phyloP scores from a whole-genome alignment of 2,888 invertebrate genomes.

The Volucella bombylans region DNA sequence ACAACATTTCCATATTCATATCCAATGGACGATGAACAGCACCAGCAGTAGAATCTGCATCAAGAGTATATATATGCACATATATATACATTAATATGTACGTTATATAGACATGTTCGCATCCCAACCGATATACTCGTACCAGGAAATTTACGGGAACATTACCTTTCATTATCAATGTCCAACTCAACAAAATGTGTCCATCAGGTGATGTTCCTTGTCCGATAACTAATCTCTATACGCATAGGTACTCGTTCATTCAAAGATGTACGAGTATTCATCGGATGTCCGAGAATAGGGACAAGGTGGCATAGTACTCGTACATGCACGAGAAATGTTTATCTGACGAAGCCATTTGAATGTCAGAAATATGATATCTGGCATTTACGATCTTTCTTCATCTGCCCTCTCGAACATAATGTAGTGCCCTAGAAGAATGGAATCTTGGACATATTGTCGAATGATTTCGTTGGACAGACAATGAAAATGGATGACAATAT shows the following conservation, averaged over 20 bases:
- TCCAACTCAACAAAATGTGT: slow-evolving; percentile 49
- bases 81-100: too few species aligned
- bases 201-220: slow-evolving; percentile 48
- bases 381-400: slow-evolving; percentile 15
- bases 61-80: slow-evolving; percentile 10
- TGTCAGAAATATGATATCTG: slow-evolving; percentile 17
- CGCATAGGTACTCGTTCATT: slow-evolving; percentile 11
- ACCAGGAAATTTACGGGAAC: slow-evolving; percentile 44
- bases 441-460: slow-evolving; percentile 8
- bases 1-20: slow-evolving; percentile 67
- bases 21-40: slow-evolving; percentile 31
- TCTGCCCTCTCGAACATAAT: background rate
- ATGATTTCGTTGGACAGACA: background rate
- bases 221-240: slow-evolving; percentile 29
- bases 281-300: background rate
- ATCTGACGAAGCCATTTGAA: slow-evolving; percentile 35
- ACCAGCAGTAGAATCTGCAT: background rate
- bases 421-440: slow-evolving; percentile 9
- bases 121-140: slow-evolving; percentile 10
- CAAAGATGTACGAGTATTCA: background rate
- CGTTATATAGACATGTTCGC: background rate
- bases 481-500: too few species aligned
- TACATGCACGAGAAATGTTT: slow-evolving; percentile 24
- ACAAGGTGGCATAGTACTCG: background rate
- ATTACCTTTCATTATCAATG: slow-evolving; percentile 67